Evolutionary conservation across 2,113 vertebrate genomes (phyloP), one percentile per base, ranked within the genome.

Genomic region (Oreochromis spilurus): DNA sequence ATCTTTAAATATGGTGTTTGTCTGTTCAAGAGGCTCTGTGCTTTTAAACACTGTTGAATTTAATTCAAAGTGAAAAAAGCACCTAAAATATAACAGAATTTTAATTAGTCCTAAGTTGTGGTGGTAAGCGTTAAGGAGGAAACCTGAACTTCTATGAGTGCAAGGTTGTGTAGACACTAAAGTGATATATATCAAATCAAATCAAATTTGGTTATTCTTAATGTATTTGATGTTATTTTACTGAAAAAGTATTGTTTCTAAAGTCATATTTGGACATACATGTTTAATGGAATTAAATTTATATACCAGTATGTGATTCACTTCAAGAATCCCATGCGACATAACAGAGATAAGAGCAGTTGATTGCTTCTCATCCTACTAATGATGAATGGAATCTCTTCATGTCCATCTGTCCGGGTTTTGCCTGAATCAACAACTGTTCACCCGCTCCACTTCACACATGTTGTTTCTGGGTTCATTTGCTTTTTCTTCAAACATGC

Each of bases 51-150:
- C 12, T 45, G 3, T 3, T 45, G 21, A 72, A 17, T 72, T 72
- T 16, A 43, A 26, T 26, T 72, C 13, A 72, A 45, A 72, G n/a
- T 72, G 65, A 43, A n/a, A 72, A 45, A 24, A 45, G 13, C 67
- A 10, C 67, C 21, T 72, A 45, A 3, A 45, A 72, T 72, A 26
- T 9, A 26, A 24, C 65, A 45, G 21, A 45, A 45, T 43, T 72
- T 10, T 26, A 1, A 70, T 9, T 40, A 14, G 4, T 67, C 19
- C 36, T 0, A 38, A 40, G 0, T 24, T 70, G 65, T 5, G 12
- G 2, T 24, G n/a, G 7, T 70, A 70, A 70, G n/a, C 2, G 0
- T 5, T 0, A 70, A 70, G n/a, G 12, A 70, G 19, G 1, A 40
- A 70, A 70, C n/a, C 2, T 26, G 65, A 43, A 26, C n/a, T 1